Conservation (phyloP, 1,140 invertebrate species). For the Heliconius eleuchia region DNA sequence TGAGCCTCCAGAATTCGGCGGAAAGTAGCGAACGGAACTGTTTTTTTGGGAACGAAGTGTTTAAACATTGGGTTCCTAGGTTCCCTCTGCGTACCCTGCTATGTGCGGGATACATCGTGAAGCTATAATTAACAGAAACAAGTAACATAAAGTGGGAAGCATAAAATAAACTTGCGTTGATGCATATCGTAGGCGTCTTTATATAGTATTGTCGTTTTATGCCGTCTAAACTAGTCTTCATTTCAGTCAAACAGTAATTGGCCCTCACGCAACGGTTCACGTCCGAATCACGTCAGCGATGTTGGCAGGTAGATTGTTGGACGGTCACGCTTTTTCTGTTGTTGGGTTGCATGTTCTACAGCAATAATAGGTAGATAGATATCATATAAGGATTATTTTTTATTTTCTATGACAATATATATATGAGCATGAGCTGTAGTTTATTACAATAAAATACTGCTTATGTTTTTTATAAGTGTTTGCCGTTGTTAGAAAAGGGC, state of each 20-base stretch:
- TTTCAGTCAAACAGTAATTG: slow-evolving; percentile 28
- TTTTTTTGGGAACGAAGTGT: no score
- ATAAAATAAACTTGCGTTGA: not conserved
- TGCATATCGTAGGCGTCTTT: not conserved
- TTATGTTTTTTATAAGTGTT: no score
- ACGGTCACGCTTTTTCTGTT: slow-evolving; percentile 27
- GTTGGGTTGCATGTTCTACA: not conserved
- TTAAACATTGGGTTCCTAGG: no score
- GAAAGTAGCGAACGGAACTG: no score
- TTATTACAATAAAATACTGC: no score
- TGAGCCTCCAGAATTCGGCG: no score
- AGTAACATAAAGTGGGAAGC: not conserved
- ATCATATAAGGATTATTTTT: not conserved
- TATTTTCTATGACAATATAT: no score
- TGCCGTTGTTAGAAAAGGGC: no score
- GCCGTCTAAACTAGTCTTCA: slow-evolving; percentile 4
- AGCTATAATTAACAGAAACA: no score
- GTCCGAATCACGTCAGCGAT: slow-evolving; percentile 29
- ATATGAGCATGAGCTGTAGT: no score
- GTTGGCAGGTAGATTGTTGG: slow-evolving; percentile 36
- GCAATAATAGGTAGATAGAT: not conserved
- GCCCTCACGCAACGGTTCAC: slow-evolving; percentile 39
- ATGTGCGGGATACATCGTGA: no score
- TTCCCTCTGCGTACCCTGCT: no score
- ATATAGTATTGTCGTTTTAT: not conserved